These are phyloP conservation scores for Tetragonula clypearis DNA, from an alignment of 1,140 invertebrate genomes.

Conservation along the genomic window DNA sequence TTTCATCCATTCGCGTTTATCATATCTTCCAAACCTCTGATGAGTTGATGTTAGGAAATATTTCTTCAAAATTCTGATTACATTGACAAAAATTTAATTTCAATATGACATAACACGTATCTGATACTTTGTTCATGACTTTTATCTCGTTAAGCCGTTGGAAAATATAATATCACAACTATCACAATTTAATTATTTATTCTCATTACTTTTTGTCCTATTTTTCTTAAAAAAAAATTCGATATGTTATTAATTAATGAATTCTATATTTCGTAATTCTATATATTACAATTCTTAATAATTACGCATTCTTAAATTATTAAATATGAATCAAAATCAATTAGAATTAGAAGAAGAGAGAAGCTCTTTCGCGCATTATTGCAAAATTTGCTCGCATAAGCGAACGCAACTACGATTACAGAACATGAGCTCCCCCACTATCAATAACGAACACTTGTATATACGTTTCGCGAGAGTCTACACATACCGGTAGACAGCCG, in stretches of 20 bases:
- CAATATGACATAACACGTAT: neutral
- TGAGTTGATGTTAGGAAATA: neutral
- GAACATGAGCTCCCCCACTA: neutral
- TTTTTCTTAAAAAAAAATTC: neutral
- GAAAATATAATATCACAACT: neutral
- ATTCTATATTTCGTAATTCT: neutral
- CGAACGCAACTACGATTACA: neutral
- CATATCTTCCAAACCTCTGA: neutral
- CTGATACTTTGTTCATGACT: neutral
- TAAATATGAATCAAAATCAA: neutral
- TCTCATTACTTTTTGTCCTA: neutral
- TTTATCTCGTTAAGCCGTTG: neutral
- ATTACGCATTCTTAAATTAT: neutral
- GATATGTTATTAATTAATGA: too few relatives aligned
- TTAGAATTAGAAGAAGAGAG: neutral
- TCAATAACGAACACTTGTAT: slow-evolving; percentile 28
- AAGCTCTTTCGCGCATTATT: neutral
- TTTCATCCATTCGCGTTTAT: slow-evolving; percentile 26
- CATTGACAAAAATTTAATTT: neutral
- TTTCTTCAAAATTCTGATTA: neutral
- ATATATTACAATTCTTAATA: neutral
- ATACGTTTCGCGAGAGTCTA: neutral
- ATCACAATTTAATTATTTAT: neutral
- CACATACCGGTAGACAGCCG: neutral
- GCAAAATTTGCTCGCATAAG: neutral